Evolutionary conservation across 2,888 invertebrate species (phyloP).

Genomic region (Brachypalpus laphriformis): DNA sequence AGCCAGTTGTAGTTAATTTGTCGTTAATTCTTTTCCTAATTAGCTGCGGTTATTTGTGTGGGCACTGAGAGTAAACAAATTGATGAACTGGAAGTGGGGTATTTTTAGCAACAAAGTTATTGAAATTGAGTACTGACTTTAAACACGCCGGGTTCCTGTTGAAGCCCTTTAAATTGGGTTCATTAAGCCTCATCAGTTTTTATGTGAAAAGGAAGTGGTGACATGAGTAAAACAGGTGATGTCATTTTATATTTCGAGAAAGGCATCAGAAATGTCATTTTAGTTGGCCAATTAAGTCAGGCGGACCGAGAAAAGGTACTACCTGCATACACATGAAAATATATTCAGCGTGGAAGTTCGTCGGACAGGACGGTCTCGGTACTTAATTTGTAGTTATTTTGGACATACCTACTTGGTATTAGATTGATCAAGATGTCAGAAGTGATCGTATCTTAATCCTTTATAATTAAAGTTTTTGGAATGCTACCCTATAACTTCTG

Average conservation of each 20-base stretch:
- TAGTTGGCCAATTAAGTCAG: no score
- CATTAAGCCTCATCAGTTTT: conserved; percentile 2
- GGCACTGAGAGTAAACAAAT: conserved; percentile 1
- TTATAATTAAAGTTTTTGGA: no score
- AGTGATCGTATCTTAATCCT: no score
- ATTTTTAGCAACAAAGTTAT: background rate
- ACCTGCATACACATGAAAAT: no score
- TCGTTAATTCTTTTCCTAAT: conserved; percentile 26
- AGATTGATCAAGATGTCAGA: no score
- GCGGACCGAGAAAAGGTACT: no score
- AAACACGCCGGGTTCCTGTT: background rate
- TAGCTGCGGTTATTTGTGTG: background rate
- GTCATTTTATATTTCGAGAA: background rate
- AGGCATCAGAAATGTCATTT: background rate
- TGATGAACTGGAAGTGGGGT: background rate
- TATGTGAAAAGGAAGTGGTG: background rate
- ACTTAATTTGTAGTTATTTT: no score
- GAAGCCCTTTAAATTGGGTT: background rate
- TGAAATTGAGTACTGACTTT: background rate
- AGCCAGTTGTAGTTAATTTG: conserved; percentile 27
- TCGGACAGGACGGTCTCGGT: no score
- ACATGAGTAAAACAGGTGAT: background rate
- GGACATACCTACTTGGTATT: no score
- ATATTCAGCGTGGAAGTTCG: no score
- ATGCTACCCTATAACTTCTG: no score